Evolutionary conservation across 2,113 vertebrate species (phyloP).

Genomic region (Theropithecus gelada): DNA sequence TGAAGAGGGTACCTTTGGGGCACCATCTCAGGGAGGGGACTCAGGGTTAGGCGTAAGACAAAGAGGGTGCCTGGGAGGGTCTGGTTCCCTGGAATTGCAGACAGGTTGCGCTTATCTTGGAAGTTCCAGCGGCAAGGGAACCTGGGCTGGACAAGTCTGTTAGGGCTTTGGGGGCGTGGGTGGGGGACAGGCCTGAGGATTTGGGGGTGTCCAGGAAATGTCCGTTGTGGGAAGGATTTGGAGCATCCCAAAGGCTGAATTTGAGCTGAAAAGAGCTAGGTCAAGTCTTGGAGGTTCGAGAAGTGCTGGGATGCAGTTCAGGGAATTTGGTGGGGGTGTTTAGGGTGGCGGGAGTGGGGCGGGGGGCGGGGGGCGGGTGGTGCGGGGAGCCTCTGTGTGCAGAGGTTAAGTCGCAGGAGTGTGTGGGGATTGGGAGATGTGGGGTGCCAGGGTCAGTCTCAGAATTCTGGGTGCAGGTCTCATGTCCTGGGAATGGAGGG

Average conservation of each 20-base stretch:
- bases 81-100: conserved; percentile 17
- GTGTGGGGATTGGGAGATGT: not conserved
- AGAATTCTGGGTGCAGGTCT: conserved; percentile 43
- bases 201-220: conserved; percentile 1
- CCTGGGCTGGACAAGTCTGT: not conserved
- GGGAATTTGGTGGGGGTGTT: not conserved
- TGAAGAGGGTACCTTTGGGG: not conserved
- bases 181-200: not conserved
- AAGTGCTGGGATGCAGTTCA: not conserved
- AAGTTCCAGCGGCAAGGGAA: not conserved
- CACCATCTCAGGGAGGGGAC: not conserved
- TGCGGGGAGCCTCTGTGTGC: not conserved
- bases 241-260: conserved; percentile 62
- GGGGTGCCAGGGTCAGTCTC: conserved; percentile 17
- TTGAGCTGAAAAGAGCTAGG: not conserved
- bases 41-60: not conserved
- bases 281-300: not conserved
- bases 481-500: conserved; percentile 28
- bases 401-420: not conserved
- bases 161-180: not conserved
- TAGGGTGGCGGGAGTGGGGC: too few species aligned
- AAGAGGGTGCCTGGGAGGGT: not conserved
- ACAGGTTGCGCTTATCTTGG: not conserved
- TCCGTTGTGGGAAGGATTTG: not conserved
- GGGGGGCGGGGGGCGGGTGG: too few species aligned